Percentiles rank a stretch among this genome's conserved stretches.
phyloP scores from a whole-genome alignment of 64 coral and sea anemone species.

The Actinia equina region DNA sequence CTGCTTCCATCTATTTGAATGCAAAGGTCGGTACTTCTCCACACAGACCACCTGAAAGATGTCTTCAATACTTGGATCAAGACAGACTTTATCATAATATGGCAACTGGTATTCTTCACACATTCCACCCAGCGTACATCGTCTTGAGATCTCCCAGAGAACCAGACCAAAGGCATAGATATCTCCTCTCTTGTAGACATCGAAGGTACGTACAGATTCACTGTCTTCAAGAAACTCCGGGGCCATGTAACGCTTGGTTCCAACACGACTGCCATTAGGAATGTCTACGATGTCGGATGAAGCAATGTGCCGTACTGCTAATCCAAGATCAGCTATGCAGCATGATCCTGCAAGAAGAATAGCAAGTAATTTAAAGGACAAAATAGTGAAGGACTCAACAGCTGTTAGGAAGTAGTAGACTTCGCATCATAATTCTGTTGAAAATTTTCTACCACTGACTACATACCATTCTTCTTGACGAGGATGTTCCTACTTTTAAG shows the following conservation, averaged over 20 bases:
- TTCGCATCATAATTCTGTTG: too few relatives aligned
- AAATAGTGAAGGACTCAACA: background rate
- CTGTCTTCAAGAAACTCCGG: conserved; percentile 86
- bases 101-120: conserved; percentile 76
- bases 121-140: conserved; percentile 63
- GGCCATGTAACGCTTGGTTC: conserved; percentile 94
- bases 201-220: conserved; percentile 48
- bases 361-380: background rate
- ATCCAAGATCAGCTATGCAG: conserved; percentile 73
- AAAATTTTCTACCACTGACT: background rate
- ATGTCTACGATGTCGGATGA: conserved; percentile 7
- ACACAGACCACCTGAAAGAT: conserved; percentile 85
- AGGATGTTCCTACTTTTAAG: conserved; percentile 97
- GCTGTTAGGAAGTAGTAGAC: background rate
- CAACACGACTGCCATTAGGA: conserved; percentile 40
- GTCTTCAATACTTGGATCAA: conserved; percentile 81
- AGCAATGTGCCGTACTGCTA: conserved; percentile 42
- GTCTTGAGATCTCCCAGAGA: conserved; percentile 86
- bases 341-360: conserved; percentile 30
- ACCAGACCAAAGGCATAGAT: conserved; percentile 96
- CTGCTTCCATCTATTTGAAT: conserved; percentile 76
- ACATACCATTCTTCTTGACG: conserved; percentile 56
- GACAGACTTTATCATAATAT: conserved; percentile 86
- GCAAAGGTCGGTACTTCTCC: conserved; percentile 68
- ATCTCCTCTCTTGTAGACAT: conserved; percentile 90